Conservation (phyloP, 1,140 invertebrate species). For the Monochamus saltuarius region DNA sequence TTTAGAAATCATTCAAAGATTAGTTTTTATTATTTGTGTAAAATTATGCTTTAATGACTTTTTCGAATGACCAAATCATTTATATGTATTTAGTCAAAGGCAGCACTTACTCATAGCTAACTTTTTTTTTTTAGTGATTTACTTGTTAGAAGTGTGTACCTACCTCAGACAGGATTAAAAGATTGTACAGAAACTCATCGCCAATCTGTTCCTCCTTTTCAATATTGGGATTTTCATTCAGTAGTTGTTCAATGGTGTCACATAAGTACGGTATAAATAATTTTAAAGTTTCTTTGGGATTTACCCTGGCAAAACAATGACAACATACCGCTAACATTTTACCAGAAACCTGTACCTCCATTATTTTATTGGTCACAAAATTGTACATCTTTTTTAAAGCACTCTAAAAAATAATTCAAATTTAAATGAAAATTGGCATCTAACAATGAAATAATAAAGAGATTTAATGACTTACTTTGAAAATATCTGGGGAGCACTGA, state of each 20-base stretch:
- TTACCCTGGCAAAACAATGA: slow-evolving; percentile 68
- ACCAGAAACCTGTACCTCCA: slow-evolving; percentile 81
- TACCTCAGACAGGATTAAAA: slow-evolving; percentile 74
- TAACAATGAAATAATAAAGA: background rate
- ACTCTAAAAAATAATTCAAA: slow-evolving; percentile 57
- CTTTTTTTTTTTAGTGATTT: slow-evolving; percentile 9
- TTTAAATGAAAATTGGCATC: background rate
- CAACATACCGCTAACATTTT: slow-evolving; percentile 67
- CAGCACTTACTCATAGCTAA: no score
- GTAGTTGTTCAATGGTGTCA: slow-evolving; percentile 58
- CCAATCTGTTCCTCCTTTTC: slow-evolving; percentile 74
- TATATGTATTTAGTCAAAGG: no score
- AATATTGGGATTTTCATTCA: slow-evolving; percentile 61
- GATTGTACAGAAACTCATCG: slow-evolving; percentile 75
- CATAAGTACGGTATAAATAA: slow-evolving; percentile 72
- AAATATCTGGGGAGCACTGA: slow-evolving; percentile 61
- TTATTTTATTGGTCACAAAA: slow-evolving; percentile 72
- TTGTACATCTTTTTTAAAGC: slow-evolving; percentile 72
- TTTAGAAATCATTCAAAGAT: no score
- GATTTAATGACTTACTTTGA: slow-evolving; percentile 50
- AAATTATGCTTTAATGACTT: no score
- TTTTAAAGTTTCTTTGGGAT: slow-evolving; percentile 67
- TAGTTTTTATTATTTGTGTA: no score
- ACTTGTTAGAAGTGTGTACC: slow-evolving; percentile 4
- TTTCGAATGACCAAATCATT: no score